Evolutionary conservation across 2,888 invertebrate genomes (phyloP).

Genomic region (Papilio gigon): DNA sequence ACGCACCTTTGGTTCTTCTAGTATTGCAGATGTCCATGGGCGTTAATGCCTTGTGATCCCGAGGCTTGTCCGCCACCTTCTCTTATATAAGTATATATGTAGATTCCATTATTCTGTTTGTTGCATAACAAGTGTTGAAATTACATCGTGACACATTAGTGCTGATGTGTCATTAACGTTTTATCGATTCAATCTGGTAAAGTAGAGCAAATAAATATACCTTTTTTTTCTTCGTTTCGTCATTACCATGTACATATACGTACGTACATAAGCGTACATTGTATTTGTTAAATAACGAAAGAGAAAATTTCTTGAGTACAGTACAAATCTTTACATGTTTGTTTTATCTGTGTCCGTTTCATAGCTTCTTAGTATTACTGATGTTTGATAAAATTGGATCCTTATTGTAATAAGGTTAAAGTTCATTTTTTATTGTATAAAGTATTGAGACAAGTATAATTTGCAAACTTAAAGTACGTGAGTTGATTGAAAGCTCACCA

Average conservation of each 20-base stretch:
- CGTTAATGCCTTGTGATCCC: too few relatives aligned
- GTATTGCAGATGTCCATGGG: too few relatives aligned
- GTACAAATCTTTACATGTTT: neutral
- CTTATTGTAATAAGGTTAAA: conserved; percentile 14
- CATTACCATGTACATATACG: neutral
- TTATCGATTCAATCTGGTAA: conserved; percentile 19
- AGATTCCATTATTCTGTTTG: conserved; percentile 24
- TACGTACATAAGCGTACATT: neutral
- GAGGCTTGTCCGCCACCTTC: too few relatives aligned
- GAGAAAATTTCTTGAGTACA: conserved; percentile 1
- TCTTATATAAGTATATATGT: too few relatives aligned
- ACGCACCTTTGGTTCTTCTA: too few relatives aligned
- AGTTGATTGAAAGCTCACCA: conserved; percentile 68
- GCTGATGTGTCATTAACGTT: conserved; percentile 26
- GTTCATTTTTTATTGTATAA: conserved; percentile 41
- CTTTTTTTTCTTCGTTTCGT: neutral
- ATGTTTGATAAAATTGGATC: neutral
- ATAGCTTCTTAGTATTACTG: neutral
- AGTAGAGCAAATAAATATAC: conserved; percentile 5
- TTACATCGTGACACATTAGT: conserved; percentile 13
- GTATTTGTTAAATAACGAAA: neutral
- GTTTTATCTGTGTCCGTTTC: neutral
- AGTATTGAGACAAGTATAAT: too few relatives aligned
- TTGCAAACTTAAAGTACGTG: conserved; percentile 52
- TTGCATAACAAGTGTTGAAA: conserved; percentile 30